A percentile compares a stretch with the other conserved stretches of the same genome.
Conservation (phyloP, 2,113 vertebrate genomes). For the Epinephelus cyanopodus region DNA sequence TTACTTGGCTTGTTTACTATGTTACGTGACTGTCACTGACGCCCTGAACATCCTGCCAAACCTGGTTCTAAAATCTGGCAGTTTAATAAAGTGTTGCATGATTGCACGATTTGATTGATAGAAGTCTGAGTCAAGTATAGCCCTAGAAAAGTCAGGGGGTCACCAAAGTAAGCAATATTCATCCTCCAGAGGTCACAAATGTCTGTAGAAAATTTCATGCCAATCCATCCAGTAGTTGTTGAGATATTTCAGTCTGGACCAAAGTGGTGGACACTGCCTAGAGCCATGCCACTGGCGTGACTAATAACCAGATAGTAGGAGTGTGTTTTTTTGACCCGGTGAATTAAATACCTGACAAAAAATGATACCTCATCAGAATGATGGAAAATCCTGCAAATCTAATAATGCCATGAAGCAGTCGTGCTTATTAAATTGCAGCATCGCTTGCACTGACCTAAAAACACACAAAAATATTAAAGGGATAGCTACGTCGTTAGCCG, state of each 20-base stretch:
- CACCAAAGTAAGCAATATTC: background rate
- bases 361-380: conserved; percentile 3
- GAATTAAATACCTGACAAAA: background rate
- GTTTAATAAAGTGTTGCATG: too few relatives aligned
- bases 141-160: background rate
- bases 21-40: too few relatives aligned
- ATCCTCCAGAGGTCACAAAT: background rate
- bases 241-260: background rate
- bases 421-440: conserved; percentile 32
- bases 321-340: background rate
- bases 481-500: background rate
- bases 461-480: conserved; percentile 15
- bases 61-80: too few relatives aligned
- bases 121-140: too few relatives aligned
- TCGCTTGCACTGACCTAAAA: conserved; percentile 22
- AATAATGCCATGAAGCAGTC: conserved; percentile 5
- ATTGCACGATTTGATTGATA: too few relatives aligned
- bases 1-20: too few relatives aligned
- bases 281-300: background rate
- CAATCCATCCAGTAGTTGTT: background rate
- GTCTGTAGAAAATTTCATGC: background rate
- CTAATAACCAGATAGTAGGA: background rate
- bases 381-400: conserved; percentile 3
- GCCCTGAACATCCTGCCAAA: too few relatives aligned
- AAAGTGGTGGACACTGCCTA: background rate